Conservation (phyloP, 2,888 invertebrate species). For the Cephonodes hylas region DNA sequence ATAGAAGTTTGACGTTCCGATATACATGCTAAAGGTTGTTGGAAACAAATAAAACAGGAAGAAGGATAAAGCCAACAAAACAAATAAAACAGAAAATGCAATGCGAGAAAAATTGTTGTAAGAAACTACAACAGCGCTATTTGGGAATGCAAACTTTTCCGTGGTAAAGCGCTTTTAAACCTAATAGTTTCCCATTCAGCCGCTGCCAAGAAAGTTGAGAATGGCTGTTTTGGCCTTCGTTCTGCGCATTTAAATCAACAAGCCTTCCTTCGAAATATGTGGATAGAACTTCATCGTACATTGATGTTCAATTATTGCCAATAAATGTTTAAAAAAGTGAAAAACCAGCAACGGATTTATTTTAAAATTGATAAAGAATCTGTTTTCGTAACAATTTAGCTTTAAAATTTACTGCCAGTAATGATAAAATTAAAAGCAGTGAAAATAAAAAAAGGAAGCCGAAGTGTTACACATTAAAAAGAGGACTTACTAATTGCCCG, state of each 20-base stretch:
- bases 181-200: background rate
- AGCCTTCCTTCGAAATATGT: too few species aligned
- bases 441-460: background rate
- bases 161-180: background rate
- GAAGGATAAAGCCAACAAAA: background rate
- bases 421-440: background rate
- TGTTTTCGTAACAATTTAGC: background rate
- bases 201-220: background rate
- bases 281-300: background rate
- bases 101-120: background rate
- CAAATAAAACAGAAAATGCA: background rate
- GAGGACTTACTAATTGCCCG: slow-evolving; percentile 13
- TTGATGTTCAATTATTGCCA: background rate
- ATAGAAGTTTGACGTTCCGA: too few species aligned
- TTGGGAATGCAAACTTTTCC: background rate
- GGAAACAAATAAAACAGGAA: too few species aligned
- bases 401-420: too few species aligned
- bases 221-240: background rate
- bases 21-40: too few species aligned
- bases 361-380: background rate
- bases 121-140: background rate
- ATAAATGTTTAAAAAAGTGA: background rate
- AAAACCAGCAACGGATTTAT: too few species aligned
- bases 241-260: background rate
- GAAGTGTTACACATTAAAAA: background rate